A percentile compares a stretch with the other conserved stretches of the same genome.
Evolutionary conservation across 2,113 vertebrate species (phyloP).

Genomic region (Nanorana parkeri): DNA sequence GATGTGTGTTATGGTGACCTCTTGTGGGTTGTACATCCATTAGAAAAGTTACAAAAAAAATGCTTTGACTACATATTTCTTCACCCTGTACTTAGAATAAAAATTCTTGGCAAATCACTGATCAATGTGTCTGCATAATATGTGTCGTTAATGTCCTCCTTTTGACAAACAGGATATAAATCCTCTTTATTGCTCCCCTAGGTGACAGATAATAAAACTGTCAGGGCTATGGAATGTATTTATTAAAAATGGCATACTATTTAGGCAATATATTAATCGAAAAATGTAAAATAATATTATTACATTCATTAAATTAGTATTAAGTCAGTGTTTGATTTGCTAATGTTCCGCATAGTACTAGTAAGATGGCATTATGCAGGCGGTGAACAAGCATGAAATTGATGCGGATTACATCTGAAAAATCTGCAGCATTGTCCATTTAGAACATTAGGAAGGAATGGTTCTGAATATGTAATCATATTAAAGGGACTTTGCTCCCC

Average conservation of each 20-base stretch:
- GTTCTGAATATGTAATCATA: no score
- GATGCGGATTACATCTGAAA: background rate
- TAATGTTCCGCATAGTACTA: slow-evolving; percentile 7
- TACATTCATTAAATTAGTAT: slow-evolving; percentile 35
- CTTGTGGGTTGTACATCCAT: slow-evolving; percentile 25
- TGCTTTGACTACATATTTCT: slow-evolving; percentile 14
- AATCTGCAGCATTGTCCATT: background rate
- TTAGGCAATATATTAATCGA: slow-evolving; percentile 27
- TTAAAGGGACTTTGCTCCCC: background rate
- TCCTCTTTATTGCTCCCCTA: slow-evolving; percentile 25
- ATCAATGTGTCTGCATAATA: slow-evolving; percentile 35
- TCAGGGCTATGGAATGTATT: slow-evolving; percentile 28
- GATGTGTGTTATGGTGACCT: slow-evolving; percentile 35
- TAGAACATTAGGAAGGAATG: background rate
- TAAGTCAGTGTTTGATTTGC: slow-evolving; percentile 24
- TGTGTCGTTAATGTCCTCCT: slow-evolving; percentile 37
- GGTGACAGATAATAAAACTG: slow-evolving; percentile 47
- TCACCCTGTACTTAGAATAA: background rate
- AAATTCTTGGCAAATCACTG: slow-evolving; percentile 38
- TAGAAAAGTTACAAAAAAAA: background rate
- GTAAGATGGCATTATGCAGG: background rate
- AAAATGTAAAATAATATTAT: slow-evolving; percentile 18
- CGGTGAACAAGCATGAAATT: background rate
- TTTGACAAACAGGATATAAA: slow-evolving; percentile 44
- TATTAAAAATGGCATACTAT: slow-evolving; percentile 45